Evolutionary conservation across 2,888 invertebrate species (phyloP).

Genomic region (Netelia inedita): DNA sequence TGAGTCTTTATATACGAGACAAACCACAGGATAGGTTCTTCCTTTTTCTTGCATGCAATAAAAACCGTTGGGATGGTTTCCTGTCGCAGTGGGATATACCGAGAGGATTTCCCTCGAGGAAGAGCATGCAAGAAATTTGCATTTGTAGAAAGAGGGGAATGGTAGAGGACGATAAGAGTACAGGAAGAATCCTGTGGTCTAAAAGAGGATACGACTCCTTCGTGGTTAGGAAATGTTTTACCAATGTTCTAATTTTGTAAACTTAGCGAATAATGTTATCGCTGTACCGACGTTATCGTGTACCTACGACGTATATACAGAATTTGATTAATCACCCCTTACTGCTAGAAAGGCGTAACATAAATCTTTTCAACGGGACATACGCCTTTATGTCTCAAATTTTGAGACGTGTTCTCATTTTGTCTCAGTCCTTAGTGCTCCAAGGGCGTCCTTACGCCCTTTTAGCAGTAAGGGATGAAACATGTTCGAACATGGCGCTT

Average conservation of each 20-base stretch:
- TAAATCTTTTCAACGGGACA: no score
- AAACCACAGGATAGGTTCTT: background rate
- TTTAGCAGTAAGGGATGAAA: no score
- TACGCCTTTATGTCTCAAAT: no score
- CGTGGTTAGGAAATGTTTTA: background rate
- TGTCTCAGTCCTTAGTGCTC: no score
- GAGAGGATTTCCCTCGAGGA: background rate
- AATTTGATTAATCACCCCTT: no score
- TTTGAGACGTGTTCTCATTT: no score
- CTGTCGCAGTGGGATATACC: background rate
- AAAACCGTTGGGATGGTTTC: background rate
- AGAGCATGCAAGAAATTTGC: background rate
- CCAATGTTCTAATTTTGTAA: background rate
- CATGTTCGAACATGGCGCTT: no score
- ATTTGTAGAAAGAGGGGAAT: background rate
- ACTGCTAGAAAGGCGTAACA: no score
- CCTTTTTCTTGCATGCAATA: background rate
- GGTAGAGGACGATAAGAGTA: background rate
- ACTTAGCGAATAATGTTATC: background rate
- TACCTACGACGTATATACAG: no score
- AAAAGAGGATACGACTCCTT: background rate
- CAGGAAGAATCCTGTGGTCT: background rate
- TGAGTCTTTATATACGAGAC: background rate
- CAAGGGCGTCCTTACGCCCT: no score
- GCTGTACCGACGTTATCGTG: no score